Percentiles rank a stretch among this genome's conserved stretches.
These are phyloP conservation scores for Lordiphosa stackelbergi DNA, from an alignment of 1,140 invertebrate genomes.

Conservation along the genomic window DNA sequence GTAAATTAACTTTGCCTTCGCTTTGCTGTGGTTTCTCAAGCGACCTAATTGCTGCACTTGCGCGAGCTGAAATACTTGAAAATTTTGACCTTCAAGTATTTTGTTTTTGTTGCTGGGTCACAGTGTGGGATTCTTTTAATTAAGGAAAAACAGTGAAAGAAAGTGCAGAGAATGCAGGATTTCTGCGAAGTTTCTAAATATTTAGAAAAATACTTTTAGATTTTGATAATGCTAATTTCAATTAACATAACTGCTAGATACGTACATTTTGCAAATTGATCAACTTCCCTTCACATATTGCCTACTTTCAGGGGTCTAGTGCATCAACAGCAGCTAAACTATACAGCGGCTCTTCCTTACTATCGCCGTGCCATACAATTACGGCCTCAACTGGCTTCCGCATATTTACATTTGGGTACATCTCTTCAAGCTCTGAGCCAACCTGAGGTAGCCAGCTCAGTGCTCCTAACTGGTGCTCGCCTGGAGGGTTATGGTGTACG, in stretches of 20 bases:
- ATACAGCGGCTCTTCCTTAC: slow-evolving; percentile 77
- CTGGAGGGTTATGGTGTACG: slow-evolving; percentile 92
- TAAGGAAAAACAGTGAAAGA: too few species aligned
- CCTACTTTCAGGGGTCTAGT: slow-evolving; percentile 91
- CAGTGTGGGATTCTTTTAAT: too few species aligned
- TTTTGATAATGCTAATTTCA: too few species aligned
- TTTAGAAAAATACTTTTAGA: too few species aligned
- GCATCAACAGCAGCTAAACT: slow-evolving; percentile 88
- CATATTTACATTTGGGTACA: slow-evolving; percentile 94
- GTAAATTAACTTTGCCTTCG: slow-evolving; percentile 61
- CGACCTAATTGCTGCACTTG: slow-evolving; percentile 41
- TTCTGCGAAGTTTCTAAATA: neutral
- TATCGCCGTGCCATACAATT: slow-evolving; percentile 87
- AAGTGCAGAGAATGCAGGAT: too few species aligned
- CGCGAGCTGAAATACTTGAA: slow-evolving; percentile 31
- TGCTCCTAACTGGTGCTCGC: slow-evolving; percentile 87
- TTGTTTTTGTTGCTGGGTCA: too few species aligned
- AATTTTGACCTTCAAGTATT: slow-evolving; percentile 62
- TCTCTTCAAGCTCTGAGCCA: slow-evolving; percentile 87
- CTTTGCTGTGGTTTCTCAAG: slow-evolving; percentile 45
- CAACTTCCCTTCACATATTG: neutral
- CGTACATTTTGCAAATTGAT: too few species aligned
- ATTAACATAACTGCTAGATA: too few species aligned
- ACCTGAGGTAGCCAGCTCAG: slow-evolving; percentile 87
- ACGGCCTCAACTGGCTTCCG: slow-evolving; percentile 94